Percentiles rank a stretch among this genome's conserved stretches.
These are phyloP conservation scores for Karalla daura DNA, from an alignment of 2,797 vertebrate genomes.

Conservation along the genomic window DNA sequence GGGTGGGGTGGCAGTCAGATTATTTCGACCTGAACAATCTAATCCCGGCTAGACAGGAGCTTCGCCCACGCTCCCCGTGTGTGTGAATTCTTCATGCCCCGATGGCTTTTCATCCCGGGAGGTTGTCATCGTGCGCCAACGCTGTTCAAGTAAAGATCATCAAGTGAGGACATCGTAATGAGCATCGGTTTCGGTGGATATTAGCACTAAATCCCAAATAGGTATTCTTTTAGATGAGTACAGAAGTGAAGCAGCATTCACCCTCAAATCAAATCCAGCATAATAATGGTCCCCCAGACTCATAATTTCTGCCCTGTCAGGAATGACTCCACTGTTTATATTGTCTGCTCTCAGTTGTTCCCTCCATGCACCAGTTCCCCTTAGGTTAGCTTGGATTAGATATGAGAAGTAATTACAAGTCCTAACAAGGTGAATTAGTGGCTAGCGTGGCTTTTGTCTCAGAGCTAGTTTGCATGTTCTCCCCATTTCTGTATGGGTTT, in stretches of 20 bases:
- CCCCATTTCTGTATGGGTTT: too few species aligned
- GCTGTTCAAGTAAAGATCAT: constrained; percentile 77
- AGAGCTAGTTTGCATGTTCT: too few species aligned
- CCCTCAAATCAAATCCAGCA: constrained; percentile 7
- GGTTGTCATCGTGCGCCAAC: constrained; percentile 88
- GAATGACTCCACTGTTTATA: neutral
- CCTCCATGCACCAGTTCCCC: neutral
- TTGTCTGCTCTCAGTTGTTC: neutral
- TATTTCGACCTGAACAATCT: constrained; percentile 48
- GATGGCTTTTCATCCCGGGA: constrained; percentile 72
- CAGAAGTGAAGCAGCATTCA: neutral
- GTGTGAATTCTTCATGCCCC: constrained; percentile 79
- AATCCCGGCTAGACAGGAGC: constrained; percentile 75
- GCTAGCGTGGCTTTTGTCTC: too few species aligned
- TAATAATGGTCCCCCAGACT: neutral
- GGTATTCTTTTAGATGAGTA: neutral
- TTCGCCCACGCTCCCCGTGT: constrained; percentile 72
- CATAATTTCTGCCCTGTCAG: neutral
- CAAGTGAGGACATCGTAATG: too few species aligned
- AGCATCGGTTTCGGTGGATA: constrained; percentile 19
- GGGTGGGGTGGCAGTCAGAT: constrained; percentile 11
- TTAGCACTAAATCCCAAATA: neutral
- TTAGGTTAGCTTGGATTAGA: too few species aligned
- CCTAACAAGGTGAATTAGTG: too few species aligned
- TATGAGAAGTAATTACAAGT: too few species aligned